Evolutionary conservation across 2,113 vertebrate genomes (phyloP).

Genomic region (Neogobius melanostomus): DNA sequence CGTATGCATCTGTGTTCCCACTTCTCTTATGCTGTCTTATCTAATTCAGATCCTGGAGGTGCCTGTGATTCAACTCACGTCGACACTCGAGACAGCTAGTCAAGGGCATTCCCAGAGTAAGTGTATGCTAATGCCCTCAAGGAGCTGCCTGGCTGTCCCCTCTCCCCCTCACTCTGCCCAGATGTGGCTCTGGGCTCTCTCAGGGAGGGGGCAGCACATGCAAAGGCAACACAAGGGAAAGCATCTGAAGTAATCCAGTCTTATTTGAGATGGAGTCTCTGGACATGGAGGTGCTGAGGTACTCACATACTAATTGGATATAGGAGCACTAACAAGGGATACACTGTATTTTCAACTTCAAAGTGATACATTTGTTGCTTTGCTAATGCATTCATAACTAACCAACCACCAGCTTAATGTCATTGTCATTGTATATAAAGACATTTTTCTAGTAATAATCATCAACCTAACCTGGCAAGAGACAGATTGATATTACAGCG

Average conservation of each 20-base stretch:
- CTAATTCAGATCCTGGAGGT: not conserved
- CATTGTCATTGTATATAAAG: no score
- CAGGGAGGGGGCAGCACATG: slow-evolving; percentile 52
- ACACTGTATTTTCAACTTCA: not conserved
- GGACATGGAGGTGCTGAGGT: slow-evolving; percentile 6
- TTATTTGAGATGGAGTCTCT: slow-evolving; percentile 12
- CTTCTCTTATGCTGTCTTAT: slow-evolving; percentile 7
- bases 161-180: slow-evolving; percentile 41
- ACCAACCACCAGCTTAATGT: no score
- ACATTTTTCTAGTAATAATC: no score
- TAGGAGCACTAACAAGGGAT: not conserved
- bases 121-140: slow-evolving; percentile 75
- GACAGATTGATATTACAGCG: no score
- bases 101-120: slow-evolving; percentile 84
- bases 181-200: slow-evolving; percentile 50
- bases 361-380: no score
- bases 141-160: slow-evolving; percentile 57
- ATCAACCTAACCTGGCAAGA: no score
- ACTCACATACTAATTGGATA: not conserved
- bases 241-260: slow-evolving; percentile 13
- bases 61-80: slow-evolving; percentile 69
- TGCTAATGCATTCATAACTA: no score
- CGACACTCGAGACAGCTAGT: slow-evolving; percentile 66
- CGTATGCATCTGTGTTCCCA: slow-evolving; percentile 9
- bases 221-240: slow-evolving; percentile 25